Base-by-base conservation (phyloP, 2,888 invertebrate species). In the Amorpha juglandis region DNA sequence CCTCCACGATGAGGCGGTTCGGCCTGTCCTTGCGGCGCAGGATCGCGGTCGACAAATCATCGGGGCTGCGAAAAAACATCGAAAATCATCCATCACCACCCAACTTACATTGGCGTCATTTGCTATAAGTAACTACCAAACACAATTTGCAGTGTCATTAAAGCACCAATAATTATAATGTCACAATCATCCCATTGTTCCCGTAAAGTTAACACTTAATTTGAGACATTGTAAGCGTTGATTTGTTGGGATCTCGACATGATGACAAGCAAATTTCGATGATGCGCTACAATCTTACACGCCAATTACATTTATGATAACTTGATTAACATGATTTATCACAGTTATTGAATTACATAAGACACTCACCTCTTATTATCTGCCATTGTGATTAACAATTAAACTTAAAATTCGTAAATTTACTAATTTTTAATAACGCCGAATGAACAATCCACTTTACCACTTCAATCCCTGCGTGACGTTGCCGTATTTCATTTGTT, bases 41-140 rank as follows among this genome's bases (percentile, higher is more conserved):
- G 92, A 99, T 99, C 79, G 99, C 99, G 81, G 99, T 99, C 70
- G 99, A 98, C 93, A 99, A 95, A 95, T 98, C 98, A 88, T 98
- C 98, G 76, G 95, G 94, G 84, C 96, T 96, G 87, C 70, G 91
- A 74, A 81, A 81, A 75, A 80, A 74, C 76, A 77, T 12, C 8
- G 52, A 63, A 67, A 67, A 63, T 63, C 63, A 58, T 42, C 50
- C 67, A 66, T 66, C 67, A 67, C 51, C 68, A 63, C 19, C 63
- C 63, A 66, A 58, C 19, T 53, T 7, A 53, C 45, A 55, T 19
- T 47, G 55, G 55, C 47, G 55, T 65, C 58, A 58, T 33, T 21
- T 14, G n/a, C 11, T 14, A 21, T 9, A 11, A 48, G 11, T 48
- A 47, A 47, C 6, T 42, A 42, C 42, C 7, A 9, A 19, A 58